These are phyloP conservation scores for Dryobotodes eremita DNA, from an alignment of 2,888 invertebrate genomes.

Conservation along the genomic window DNA sequence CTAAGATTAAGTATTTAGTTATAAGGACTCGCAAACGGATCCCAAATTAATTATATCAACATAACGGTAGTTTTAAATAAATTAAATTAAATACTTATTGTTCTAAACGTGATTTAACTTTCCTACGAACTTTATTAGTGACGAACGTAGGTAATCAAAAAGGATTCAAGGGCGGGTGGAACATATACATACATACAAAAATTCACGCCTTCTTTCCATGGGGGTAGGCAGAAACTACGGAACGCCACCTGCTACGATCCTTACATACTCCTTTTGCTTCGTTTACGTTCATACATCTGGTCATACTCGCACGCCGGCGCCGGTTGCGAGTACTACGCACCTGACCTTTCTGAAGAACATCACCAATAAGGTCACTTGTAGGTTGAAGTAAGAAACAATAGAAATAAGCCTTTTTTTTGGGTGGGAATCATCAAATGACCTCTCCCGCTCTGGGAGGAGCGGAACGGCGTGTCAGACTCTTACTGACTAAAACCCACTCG, in stretches of 20 bases:
- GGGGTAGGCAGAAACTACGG: not conserved
- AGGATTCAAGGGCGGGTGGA: not conserved
- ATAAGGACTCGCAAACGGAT: not conserved
- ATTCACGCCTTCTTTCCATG: not conserved
- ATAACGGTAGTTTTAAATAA: not conserved
- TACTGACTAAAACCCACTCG: no score
- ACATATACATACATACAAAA: not conserved
- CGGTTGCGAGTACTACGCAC: not conserved
- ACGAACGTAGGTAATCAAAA: not conserved
- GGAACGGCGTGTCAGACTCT: no score
- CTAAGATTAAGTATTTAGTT: not conserved
- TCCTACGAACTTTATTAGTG: not conserved
- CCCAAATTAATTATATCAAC: slow-evolving; percentile 5
- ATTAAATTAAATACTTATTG: not conserved
- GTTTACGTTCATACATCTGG: not conserved
- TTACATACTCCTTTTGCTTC: not conserved
- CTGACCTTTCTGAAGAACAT: not conserved
- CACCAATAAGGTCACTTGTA: not conserved
- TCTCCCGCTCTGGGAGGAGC: no score
- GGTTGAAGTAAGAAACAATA: not conserved
- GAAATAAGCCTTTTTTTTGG: no score
- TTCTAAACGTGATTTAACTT: not conserved
- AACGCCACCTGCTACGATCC: not conserved
- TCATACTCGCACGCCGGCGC: not conserved
- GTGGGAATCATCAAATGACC: no score